Conservation (phyloP, 1,140 invertebrate genomes). For the Nebria ingens region DNA sequence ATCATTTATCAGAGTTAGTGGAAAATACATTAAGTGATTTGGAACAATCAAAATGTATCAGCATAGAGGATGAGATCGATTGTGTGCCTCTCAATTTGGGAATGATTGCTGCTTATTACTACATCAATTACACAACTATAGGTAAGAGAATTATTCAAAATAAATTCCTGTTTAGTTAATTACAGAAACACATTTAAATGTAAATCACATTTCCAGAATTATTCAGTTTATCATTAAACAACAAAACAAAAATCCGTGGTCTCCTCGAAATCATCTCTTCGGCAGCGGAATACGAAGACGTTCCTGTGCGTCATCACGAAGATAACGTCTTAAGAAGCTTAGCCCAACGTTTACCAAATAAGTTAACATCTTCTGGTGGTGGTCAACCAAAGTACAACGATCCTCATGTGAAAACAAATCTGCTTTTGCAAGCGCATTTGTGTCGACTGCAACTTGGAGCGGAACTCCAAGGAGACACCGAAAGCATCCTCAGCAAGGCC, state of each 20-base stretch:
- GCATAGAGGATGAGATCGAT: constrained; percentile 97
- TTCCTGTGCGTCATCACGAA: constrained; percentile 92
- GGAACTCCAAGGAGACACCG: constrained; percentile 94
- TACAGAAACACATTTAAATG: background rate
- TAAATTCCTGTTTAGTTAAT: background rate
- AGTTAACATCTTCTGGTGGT: constrained; percentile 47
- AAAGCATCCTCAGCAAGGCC: constrained; percentile 78
- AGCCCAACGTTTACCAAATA: constrained; percentile 67
- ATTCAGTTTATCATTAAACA: constrained; percentile 93
- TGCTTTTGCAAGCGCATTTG: constrained; percentile 91
- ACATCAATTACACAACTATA: constrained; percentile 99
- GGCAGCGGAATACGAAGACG: constrained; percentile 91
- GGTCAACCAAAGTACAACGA: constrained; percentile 69
- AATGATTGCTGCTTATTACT: constrained; percentile 99
- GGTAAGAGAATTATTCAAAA: too few species aligned
- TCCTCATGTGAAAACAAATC: constrained; percentile 94
- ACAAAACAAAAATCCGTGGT: constrained; percentile 94
- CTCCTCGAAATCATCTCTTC: constrained; percentile 96
- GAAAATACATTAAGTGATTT: constrained; percentile 92
- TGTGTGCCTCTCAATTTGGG: constrained; percentile 92
- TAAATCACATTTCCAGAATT: constrained; percentile 62
- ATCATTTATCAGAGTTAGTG: constrained; percentile 96
- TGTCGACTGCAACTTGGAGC: constrained; percentile 88
- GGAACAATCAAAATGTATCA: constrained; percentile 97
- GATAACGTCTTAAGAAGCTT: constrained; percentile 80